Evolutionary conservation across 2,113 vertebrate genomes (phyloP), one percentile per base, ranked within the genome.

Genomic region (Eulemur rufifrons): DNA sequence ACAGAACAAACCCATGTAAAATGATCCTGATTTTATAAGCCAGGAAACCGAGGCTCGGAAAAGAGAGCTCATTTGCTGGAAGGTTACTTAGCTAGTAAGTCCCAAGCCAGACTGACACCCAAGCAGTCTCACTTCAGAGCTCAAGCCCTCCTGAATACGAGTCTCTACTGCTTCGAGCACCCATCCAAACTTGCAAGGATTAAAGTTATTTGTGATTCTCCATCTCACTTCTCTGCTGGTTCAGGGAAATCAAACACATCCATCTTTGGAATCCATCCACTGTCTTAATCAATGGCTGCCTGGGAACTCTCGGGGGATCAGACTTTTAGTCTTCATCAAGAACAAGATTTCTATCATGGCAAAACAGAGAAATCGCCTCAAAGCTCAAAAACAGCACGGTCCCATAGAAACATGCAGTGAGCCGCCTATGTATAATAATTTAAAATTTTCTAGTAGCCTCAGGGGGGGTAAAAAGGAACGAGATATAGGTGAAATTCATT

Each of bases 301-400:
- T 78, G 6, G 56, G 45, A 74, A 93, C 76, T 39, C 87, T 54
- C 27, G 2, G 63, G 39, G 34, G 39, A 29, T 15, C 78, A n/a
- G 34, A 50, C 37, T 94, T 69, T 74, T n/a, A 18, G 39, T 39
- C 68, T 92, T 86, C 68, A 77, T 73, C 47, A 73, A 81, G 85
- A 91, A 45, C 25, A 61, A 76, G 66, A 52, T 52, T 96, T 92
- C 89, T 50, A 27, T 61, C 27, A 61, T 0, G 6, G n/a, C 13
- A 39, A 95, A 96, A 93, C 9, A 86, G 54, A 82, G 45, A 80
- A 83, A 89, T 82, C 42, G 32, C 64, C 56, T 89, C 37, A 25
- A 12, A 18, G 59, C 27, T 85, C 78, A 73, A 63, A 66, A 68
- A 27, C 25, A 68, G 50, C 0, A 4, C 27, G 45, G 15, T 42